These are phyloP conservation scores for Arrhamphus sclerolepis DNA, from an alignment of 2,797 vertebrate species.

Conservation along the genomic window DNA sequence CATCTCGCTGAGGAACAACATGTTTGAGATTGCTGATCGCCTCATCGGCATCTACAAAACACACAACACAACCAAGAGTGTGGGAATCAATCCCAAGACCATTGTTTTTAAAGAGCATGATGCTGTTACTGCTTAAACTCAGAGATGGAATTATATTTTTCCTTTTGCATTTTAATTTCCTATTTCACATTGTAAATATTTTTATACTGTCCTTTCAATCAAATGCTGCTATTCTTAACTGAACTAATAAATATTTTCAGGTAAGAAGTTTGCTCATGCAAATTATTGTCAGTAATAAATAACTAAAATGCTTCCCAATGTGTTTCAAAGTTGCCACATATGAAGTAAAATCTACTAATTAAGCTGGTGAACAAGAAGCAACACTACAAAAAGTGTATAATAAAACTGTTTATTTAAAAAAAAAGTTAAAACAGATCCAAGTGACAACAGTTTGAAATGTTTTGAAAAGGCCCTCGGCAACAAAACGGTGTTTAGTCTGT, in stretches of 20 bases:
- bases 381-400: too few relatives aligned
- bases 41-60: constrained; percentile 98
- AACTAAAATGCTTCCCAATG: too few relatives aligned
- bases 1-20: constrained; percentile 98
- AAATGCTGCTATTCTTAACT: constrained; percentile 64
- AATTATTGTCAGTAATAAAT: not conserved
- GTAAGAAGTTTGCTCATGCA: not conserved
- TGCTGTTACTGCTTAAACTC: constrained; percentile 31
- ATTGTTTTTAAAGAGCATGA: constrained; percentile 84
- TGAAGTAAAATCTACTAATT: too few relatives aligned
- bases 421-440: too few relatives aligned
- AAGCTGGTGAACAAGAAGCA: too few relatives aligned
- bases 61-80: constrained; percentile 93
- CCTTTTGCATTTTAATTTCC: not conserved
- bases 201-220: constrained; percentile 6
- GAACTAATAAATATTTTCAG: constrained; percentile 54
- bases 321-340: too few relatives aligned
- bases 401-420: too few relatives aligned
- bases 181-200: constrained; percentile 54
- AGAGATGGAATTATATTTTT: not conserved
- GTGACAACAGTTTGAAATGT: too few relatives aligned
- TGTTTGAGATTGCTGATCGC: constrained; percentile 97
- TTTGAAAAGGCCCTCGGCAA: too few relatives aligned
- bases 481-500: too few relatives aligned
- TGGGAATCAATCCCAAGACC: constrained; percentile 92